Base-by-base conservation (phyloP, 2,113 vertebrate species). In the Nycticorax nycticorax region DNA sequence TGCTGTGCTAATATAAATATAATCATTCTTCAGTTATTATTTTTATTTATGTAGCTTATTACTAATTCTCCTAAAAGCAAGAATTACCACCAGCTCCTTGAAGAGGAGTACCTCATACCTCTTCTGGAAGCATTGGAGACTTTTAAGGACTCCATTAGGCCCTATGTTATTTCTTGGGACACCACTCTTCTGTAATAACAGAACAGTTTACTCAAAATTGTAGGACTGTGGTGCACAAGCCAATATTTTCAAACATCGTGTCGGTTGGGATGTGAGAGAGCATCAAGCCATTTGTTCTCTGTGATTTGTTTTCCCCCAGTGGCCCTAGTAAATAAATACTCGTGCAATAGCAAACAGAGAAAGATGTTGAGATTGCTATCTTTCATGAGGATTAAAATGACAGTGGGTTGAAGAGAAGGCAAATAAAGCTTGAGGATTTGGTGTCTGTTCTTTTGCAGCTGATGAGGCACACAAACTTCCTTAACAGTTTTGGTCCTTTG, bases 331-430 rank as follows among this genome's bases (percentile, higher is more conserved):
- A 95, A 92, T 94, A 89, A 96, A 84, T 97, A 71, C 89, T 93
- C 17, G 2, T 90, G 76, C 85, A 60, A 90, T 63, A 84, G 75
- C 90, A 96, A 93, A 91, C 87, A 97, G 71, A 96, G 94, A 90
- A 91, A 95, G 97, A 95, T 94, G 92, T 92, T 96, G 93, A 97
- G 95, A 97, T 96, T 97, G 80, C 96, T 94, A 72, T 97, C 97
- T 97, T 97, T 95, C 97, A 90, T 89, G 79, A 90, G 50, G 92
- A 97, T 97, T 97, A 95, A 97, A 97, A 96, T 93, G 94, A 91
- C 56, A 67, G 67, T 76, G 43, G 71, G 53, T 86, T 89, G 73
- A 96, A 95, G 55, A 80, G 92, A 96, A 81, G 60, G 52, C 89
- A 97, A 97, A 97, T 91, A 97, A 84, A 96, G 74, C 64, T 71